Base-by-base conservation (phyloP, 2,797 vertebrate species). In the Thalassophryne amazonica region DNA sequence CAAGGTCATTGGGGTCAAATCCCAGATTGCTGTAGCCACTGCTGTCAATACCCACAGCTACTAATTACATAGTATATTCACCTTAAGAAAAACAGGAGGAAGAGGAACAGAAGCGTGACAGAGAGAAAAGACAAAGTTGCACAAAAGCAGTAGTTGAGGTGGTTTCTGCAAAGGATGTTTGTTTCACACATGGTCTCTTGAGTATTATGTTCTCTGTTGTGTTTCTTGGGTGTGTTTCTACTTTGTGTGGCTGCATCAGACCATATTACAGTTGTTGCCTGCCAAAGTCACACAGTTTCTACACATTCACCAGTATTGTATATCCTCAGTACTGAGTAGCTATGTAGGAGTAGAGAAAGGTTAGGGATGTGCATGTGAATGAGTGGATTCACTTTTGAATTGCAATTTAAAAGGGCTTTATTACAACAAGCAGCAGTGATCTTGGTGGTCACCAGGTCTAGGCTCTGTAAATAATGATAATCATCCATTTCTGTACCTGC, bases 171-270 rank as follows among this genome's bases (percentile, higher is more conserved):
- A 32, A 35, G 69, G 65, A 57, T 53, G 59, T 17, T 30, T 60
- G 45, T 58, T 49, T 40, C 63, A 54, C 35, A 42, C 10, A 49
- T 28, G 23, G 63, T 54, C 68, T 68, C 59, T 12, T 33, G 64
- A 68, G 72, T 5, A 45, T 69, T 13, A 2, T 3, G 22, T 10
- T 36, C 32, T 36, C 25, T 25, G 40, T 60, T 43, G 23, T 37
- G 37, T 62, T 43, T 53, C 20, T 14, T 22, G 13, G 16, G 47
- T 51, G 36, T 32, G 31, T 51, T 57, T 42, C 18, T 10, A 1
- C 7, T 41, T 15, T 33, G 9, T 22, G 21, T 18, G 19, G 21
- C 13, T n/a, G 29, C 16, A 21, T 18, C 6, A 9, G 11, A 35
- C 20, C 10, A 14, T 25, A 13, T n/a, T n/a, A n/a, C n/a, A n/a